phyloP scores from a whole-genome alignment of 2,113 vertebrate genomes.

The Sclerurus mexicanus region DNA sequence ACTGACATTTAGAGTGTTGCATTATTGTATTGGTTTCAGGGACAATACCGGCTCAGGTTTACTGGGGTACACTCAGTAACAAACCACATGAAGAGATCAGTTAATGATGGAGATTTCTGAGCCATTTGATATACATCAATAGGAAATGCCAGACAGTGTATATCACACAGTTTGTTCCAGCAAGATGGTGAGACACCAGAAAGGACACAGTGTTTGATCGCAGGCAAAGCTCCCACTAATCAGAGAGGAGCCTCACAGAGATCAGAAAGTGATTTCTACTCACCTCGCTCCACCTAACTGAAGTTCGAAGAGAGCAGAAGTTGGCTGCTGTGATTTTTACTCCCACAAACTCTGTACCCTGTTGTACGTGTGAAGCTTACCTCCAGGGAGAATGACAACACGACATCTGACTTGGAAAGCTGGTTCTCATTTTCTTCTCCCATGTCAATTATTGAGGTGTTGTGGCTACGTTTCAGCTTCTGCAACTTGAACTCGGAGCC shows the following conservation, averaged over 20 bases:
- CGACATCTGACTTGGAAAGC: slow-evolving; percentile 96
- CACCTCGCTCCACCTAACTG: background rate
- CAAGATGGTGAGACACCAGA: background rate
- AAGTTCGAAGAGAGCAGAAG: background rate
- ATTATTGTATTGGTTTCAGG: background rate
- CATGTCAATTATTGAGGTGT: slow-evolving; percentile 98
- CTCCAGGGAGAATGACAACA: slow-evolving; percentile 95
- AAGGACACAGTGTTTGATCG: background rate
- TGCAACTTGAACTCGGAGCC: slow-evolving; percentile 96
- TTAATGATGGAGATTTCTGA: background rate
- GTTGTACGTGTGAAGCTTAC: slow-evolving; percentile 65
- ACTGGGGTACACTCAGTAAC: background rate
- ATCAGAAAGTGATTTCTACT: background rate
- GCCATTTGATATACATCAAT: background rate
- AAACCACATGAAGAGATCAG: background rate
- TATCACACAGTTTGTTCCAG: background rate
- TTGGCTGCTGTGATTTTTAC: background rate
- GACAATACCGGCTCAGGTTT: background rate
- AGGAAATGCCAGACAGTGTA: background rate
- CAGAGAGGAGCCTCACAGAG: background rate
- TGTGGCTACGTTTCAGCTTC: slow-evolving; percentile 96
- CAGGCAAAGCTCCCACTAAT: background rate
- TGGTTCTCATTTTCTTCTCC: slow-evolving; percentile 98
- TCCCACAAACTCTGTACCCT: background rate
- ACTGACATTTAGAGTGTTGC: background rate